Evolutionary conservation across 2,888 invertebrate genomes (phyloP).

Genomic region (Ichneumon xanthorius): DNA sequence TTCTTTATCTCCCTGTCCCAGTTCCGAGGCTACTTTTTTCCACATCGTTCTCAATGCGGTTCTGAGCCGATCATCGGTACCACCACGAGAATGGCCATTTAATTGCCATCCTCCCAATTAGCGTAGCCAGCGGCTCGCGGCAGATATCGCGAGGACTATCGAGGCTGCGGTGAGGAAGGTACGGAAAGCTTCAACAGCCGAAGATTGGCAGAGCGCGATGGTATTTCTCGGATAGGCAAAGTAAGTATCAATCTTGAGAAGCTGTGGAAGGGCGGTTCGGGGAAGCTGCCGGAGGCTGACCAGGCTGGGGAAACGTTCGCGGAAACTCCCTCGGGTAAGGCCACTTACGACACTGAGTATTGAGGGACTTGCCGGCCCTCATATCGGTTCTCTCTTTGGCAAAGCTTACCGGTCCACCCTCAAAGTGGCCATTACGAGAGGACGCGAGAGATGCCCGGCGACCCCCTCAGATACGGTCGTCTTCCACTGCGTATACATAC

Average conservation of each 20-base stretch:
- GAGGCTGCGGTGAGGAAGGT: slow-evolving; percentile 5
- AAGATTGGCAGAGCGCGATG: too few relatives aligned
- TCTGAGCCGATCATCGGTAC: slow-evolving; percentile 3
- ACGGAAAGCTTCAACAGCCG: slow-evolving; percentile 8
- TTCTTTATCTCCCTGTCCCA: background rate
- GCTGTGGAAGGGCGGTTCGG: slow-evolving; percentile 17
- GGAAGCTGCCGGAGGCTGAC: slow-evolving; percentile 26
- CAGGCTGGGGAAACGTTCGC: slow-evolving; percentile 43
- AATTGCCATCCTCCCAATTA: slow-evolving; percentile 77
- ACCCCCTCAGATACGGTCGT: slow-evolving; percentile 47
- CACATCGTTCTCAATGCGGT: background rate
- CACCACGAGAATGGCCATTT: background rate
- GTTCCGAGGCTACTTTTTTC: background rate
- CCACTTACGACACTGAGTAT: slow-evolving; percentile 78
- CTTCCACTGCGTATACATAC: slow-evolving; percentile 38
- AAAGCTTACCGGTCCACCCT: slow-evolving; percentile 80
- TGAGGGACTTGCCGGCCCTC: slow-evolving; percentile 43
- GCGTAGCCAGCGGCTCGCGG: slow-evolving; percentile 27
- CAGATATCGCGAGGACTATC: slow-evolving; percentile 28
- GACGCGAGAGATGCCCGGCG: slow-evolving; percentile 48
- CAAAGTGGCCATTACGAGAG: slow-evolving; percentile 83
- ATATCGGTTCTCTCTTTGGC: slow-evolving; percentile 75
- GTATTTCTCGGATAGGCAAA: slow-evolving; percentile 78
- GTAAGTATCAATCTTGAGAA: slow-evolving; percentile 75
- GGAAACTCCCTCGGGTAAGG: slow-evolving; percentile 77